Base-by-base conservation (phyloP, 2,888 invertebrate genomes). In the Chironomus riparius region DNA sequence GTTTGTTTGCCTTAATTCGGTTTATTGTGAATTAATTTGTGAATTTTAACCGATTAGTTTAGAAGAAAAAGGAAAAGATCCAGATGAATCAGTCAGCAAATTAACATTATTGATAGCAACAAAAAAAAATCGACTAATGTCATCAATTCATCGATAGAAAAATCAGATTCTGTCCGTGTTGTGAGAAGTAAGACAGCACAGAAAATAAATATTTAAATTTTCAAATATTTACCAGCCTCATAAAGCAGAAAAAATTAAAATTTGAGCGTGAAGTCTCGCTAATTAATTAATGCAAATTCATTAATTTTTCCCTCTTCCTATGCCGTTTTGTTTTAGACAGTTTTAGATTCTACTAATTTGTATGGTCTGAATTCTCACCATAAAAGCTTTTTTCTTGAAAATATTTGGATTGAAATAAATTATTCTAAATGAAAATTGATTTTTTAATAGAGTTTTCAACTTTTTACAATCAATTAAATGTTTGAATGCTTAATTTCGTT, bases 271-370 rank as follows among this genome's bases (percentile, higher is more conserved):
- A 72, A 72, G 62, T 72, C 62, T n/a, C 72, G 72, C 62, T 68
- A 65, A 74, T 74, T 74, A 74, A 74, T 74, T 74, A 74, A 74
- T 74, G 65, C 65, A 74, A 74, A 74, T 68, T 73, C 62, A 62
- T 73, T 73, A 18, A 38, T 18, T 62, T 62, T 65, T 68, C 22
- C 24, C 21, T 56, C 22, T 21, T 15, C 24, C 50, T 71, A 50
- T 56, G 50, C 48, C 50, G 22, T 71, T 48, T 47, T 28, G 38
- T 61, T 22, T 12, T 18, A 56, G 15, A 15, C 56, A 56, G 15
- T 70, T 21, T 38, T 38, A 38, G 38, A 38, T 10, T 38, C 2
- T 10, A 38, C 38, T 38, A 38, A 70, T 70, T 70, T 70, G 70
- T 50, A 70, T 72, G 61, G 13, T 12, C 13, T 65, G 13, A 13